Evolutionary conservation across 2,797 vertebrate species (phyloP).

Genomic region (Ctenopoma kingsleyae): DNA sequence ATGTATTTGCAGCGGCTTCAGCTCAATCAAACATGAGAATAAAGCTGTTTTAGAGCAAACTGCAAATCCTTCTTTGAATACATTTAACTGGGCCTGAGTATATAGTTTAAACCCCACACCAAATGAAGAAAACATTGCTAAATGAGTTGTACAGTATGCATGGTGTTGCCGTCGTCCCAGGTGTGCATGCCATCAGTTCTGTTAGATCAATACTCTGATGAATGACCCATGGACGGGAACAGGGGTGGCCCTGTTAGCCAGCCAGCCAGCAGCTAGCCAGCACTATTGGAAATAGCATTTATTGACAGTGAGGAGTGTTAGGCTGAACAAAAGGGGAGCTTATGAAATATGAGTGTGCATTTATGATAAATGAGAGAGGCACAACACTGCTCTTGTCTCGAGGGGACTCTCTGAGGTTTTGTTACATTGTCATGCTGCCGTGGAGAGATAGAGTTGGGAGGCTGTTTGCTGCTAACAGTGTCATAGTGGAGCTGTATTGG

Average conservation of each 20-base stretch:
- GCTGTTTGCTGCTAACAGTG: slow-evolving; percentile 58
- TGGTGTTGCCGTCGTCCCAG: slow-evolving; percentile 61
- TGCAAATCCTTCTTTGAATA: slow-evolving; percentile 7
- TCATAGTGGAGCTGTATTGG: slow-evolving; percentile 39
- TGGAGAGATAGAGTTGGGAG: slow-evolving; percentile 38
- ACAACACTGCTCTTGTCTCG: slow-evolving; percentile 44
- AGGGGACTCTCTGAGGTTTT: slow-evolving; percentile 57
- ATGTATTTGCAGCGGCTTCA: not conserved
- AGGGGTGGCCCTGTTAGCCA: slow-evolving; percentile 75
- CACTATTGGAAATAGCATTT: slow-evolving; percentile 73
- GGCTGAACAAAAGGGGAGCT: slow-evolving; percentile 75
- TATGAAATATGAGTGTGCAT: slow-evolving; percentile 83
- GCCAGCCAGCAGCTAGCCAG: slow-evolving; percentile 64
- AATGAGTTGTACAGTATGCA: slow-evolving; percentile 76
- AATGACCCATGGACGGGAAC: slow-evolving; percentile 76
- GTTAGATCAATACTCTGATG: slow-evolving; percentile 84
- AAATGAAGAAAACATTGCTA: slow-evolving; percentile 63
- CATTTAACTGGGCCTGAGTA: slow-evolving; percentile 34
- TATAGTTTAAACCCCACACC: slow-evolving; percentile 24
- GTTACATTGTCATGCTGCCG: slow-evolving; percentile 63
- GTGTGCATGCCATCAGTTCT: slow-evolving; percentile 74
- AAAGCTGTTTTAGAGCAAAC: slow-evolving; percentile 19
- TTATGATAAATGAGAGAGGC: slow-evolving; percentile 83
- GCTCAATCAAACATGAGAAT: not conserved
- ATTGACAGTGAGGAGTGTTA: slow-evolving; percentile 79